Evolutionary conservation across 2,797 vertebrate species (phyloP).

Genomic region (Sciurus vulgaris): DNA sequence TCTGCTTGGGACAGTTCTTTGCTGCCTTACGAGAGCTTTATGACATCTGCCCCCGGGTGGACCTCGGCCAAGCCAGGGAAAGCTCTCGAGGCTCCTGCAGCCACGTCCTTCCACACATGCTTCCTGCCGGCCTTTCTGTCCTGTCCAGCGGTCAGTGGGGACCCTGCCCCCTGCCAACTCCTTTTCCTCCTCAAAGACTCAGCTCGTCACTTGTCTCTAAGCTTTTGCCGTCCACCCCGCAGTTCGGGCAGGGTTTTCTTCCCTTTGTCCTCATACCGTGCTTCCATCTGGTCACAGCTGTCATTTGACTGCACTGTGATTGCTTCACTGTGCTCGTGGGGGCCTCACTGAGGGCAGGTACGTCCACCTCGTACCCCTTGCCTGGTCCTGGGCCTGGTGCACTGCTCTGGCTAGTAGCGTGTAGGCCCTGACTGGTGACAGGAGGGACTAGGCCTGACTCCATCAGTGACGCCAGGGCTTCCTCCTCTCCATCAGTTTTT

Average conservation of each 20-base stretch:
- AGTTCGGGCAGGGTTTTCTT: not conserved
- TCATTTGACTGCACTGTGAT: not conserved
- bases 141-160: no score
- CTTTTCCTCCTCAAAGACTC: not conserved
- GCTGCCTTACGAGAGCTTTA: not conserved
- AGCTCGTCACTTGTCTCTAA: not conserved
- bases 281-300: not conserved
- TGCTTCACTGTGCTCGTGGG: not conserved
- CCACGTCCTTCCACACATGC: not conserved
- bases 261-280: not conserved
- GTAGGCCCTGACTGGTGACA: not conserved
- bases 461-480: not conserved
- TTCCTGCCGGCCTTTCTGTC: fast-evolving
- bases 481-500: not conserved
- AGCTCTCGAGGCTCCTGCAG: no score
- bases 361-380: not conserved
- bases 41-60: not conserved
- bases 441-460: not conserved
- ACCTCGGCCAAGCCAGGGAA: not conserved
- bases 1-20: not conserved
- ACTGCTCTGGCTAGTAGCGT: not conserved
- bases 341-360: not conserved
- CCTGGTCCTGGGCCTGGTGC: not conserved
- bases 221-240: no score
- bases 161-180: not conserved